These are phyloP conservation scores for Eriosoma lanigerum DNA, from an alignment of 1,140 invertebrate genomes.

Conservation along the genomic window DNA sequence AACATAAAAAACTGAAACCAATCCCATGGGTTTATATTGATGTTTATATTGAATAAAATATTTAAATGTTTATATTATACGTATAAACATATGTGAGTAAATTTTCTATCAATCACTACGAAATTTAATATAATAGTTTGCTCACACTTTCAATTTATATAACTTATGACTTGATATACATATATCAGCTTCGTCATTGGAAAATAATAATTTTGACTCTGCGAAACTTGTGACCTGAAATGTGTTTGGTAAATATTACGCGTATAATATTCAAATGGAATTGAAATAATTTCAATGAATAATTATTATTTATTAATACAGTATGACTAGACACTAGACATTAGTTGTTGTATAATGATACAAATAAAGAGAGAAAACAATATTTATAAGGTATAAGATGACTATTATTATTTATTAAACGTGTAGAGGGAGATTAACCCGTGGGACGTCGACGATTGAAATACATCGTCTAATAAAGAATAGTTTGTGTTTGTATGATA, in stretches of 20 bases:
- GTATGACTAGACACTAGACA: no score
- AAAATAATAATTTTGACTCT: conserved; percentile 31
- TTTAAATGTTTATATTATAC: background rate
- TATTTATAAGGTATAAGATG: no score
- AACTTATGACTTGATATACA: conserved; percentile 8
- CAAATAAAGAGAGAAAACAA: no score
- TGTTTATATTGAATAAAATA: conserved; percentile 30
- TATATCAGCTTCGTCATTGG: conserved; percentile 19
- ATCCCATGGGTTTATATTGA: conserved; percentile 21
- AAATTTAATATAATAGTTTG: conserved; percentile 11
- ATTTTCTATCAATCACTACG: background rate
- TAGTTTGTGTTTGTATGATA: no score
- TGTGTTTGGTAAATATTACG: background rate
- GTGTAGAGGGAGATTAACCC: no score
- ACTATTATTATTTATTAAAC: no score
- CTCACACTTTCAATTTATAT: conserved; percentile 30
- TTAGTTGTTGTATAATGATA: no score
- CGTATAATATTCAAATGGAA: background rate
- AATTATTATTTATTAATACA: no score
- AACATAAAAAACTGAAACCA: conserved; percentile 43
- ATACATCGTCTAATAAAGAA: no score
- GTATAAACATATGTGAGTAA: background rate
- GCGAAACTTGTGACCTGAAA: conserved; percentile 42
- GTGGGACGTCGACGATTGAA: no score
- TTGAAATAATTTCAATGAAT: background rate